Base-by-base conservation (phyloP, 2,888 invertebrate genomes). In the Tetranychus truncatus region DNA sequence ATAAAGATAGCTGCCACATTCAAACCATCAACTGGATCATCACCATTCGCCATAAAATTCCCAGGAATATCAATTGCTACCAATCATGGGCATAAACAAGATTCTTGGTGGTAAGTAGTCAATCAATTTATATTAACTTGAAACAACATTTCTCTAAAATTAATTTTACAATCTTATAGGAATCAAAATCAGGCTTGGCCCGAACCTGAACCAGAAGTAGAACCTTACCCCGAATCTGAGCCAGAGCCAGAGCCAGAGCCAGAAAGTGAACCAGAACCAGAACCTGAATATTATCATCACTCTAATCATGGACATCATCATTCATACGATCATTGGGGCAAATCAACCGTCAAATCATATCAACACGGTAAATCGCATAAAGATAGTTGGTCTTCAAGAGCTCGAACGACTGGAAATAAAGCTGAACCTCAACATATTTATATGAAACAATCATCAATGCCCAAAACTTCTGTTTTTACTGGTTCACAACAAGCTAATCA, bases 231-330 rank as follows among this genome's bases (percentile, higher is more conserved):
- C 3, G 74, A 76, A 45, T n/a, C 73, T 44, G 67, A 76, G 75
- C 76, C 76, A 8, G 74, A 75, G 20, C 45, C 66, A 8, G 73
- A 75, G 34, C 18, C 18, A 4, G 79, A 81, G 76, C 79, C 83
- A 0, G 77, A 80, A 67, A 78, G 80, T 0, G 79, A 81, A 78
- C 82, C 84, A 1, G 84, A 86, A 78, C 81, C 83, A 0, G 81
- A 84, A 79, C 82, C 84, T 0, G 80, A 81, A 73, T 80, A 83
- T 6, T 83, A 82, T 78, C 82, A 84, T 11, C 77, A 74, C 5
- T 46, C 20, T 74, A 34, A 34, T 34, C 34, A 34, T 34, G 34
- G 34, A 34, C 34, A 34, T 34, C 75, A 76, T 69, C 24, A 85
- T 0, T 82, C 83, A 67, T 73, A 71, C 44, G 79, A 81, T 77